Evolutionary conservation across 2,113 vertebrate genomes (phyloP).

Genomic region (Glaucomys volans): DNA sequence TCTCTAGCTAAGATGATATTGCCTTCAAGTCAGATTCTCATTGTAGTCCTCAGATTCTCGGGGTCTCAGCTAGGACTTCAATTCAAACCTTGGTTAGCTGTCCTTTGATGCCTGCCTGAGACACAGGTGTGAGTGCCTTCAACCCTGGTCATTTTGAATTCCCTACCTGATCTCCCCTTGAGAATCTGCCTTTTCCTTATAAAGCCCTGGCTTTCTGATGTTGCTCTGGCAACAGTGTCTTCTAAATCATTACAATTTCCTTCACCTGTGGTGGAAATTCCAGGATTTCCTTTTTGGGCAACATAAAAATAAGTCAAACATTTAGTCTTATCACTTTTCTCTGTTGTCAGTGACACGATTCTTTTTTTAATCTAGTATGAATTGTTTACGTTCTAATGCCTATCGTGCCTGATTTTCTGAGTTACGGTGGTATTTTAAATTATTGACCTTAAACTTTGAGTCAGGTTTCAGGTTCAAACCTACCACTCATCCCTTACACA

Average conservation of each 20-base stretch:
- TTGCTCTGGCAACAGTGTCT: background rate
- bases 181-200: background rate
- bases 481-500: background rate
- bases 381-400: background rate
- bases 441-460: background rate
- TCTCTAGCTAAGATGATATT: background rate
- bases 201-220: background rate
- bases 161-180: background rate
- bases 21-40: background rate
- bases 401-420: background rate
- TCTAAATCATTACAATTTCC: background rate
- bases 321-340: background rate
- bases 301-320: background rate
- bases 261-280: background rate
- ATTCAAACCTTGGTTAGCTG: background rate
- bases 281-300: background rate
- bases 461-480: background rate
- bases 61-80: no score
- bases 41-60: background rate
- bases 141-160: background rate
- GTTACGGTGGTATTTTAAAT: background rate
- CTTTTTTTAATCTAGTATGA: background rate
- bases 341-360: background rate
- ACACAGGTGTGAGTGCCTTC: background rate
- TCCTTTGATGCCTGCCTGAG: background rate